A percentile compares a stretch with the other conserved stretches of the same genome.
Conservation (phyloP, 1,140 invertebrate species). For the Meloidogyne exigua region DNA sequence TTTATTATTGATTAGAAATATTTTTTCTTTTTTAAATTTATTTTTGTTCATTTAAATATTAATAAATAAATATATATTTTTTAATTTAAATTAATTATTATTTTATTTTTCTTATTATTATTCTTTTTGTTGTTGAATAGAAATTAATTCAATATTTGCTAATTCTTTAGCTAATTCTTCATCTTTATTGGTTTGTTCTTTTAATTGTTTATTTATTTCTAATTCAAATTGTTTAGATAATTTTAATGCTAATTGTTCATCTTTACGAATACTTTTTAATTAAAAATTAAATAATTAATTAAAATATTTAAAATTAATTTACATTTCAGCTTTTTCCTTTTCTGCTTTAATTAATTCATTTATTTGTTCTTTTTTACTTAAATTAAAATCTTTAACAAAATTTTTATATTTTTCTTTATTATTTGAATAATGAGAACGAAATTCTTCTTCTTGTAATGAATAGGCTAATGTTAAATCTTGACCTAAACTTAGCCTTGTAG, state of each 20-base stretch:
- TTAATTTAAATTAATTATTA: too few species aligned
- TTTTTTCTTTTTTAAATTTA: too few species aligned
- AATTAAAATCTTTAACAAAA: slow-evolving; percentile 10
- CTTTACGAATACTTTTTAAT: not conserved
- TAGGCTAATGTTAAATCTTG: slow-evolving; percentile 13
- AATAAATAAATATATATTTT: too few species aligned
- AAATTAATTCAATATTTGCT: not conserved
- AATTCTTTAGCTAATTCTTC: slow-evolving; percentile 13
- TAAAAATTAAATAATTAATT: not conserved
- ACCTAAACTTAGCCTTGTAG: not conserved
- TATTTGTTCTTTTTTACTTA: slow-evolving; percentile 15
- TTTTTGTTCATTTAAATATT: too few species aligned
- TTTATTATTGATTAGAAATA: too few species aligned
- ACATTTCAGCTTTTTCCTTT: not conserved
- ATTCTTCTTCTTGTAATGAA: slow-evolving; percentile 26
- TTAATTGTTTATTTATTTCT: not conserved
- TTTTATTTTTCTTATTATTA: too few species aligned
- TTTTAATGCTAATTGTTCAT: slow-evolving; percentile 10
- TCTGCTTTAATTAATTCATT: not conserved
- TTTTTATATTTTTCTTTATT: slow-evolving; percentile 8
- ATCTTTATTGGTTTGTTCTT: slow-evolving; percentile 1
- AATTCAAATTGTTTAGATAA: slow-evolving; percentile 5
- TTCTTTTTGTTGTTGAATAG: not conserved
- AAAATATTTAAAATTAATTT: not conserved
- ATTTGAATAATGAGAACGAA: slow-evolving; percentile 12